A percentile compares a stretch with the other conserved stretches of the same genome.
Evolutionary conservation across 2,888 invertebrate genomes (phyloP).

Genomic region (Eudemis profundana): DNA sequence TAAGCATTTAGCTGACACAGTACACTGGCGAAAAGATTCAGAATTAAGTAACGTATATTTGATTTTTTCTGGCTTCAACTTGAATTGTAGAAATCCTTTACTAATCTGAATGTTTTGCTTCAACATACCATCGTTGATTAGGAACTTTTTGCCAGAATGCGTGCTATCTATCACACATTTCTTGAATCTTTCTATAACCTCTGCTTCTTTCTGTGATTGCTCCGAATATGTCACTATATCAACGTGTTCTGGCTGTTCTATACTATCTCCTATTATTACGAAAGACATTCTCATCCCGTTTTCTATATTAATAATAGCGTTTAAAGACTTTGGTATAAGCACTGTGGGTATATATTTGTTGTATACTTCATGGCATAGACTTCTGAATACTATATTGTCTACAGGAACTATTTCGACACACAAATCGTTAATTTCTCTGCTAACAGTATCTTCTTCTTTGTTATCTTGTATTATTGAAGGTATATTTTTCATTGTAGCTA

Average conservation of each 20-base stretch:
- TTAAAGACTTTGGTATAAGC: conserved; percentile 83
- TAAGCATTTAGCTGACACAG: conserved; percentile 72
- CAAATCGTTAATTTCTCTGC: conserved; percentile 65
- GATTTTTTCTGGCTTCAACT: conserved; percentile 74
- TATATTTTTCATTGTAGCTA: conserved; percentile 73
- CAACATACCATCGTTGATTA: conserved; percentile 83
- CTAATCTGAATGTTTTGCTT: conserved; percentile 75
- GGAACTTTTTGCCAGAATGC: conserved; percentile 76
- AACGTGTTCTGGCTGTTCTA: conserved; percentile 74
- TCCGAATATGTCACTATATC: conserved; percentile 81
- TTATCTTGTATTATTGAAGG: conserved; percentile 63
- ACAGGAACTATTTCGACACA: conserved; percentile 77
- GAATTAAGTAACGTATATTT: conserved; percentile 81
- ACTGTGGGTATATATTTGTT: conserved; percentile 76
- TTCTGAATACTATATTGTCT: conserved; percentile 73
- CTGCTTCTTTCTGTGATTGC: conserved; percentile 62
- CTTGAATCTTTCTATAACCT: conserved; percentile 79
- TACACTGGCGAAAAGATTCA: conserved; percentile 81
- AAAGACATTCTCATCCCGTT: conserved; percentile 85
- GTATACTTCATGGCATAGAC: conserved; percentile 73
- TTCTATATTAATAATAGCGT: conserved; percentile 81
- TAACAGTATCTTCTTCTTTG: conserved; percentile 57
- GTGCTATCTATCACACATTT: conserved; percentile 79
- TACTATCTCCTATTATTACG: conserved; percentile 68
- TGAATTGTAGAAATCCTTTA: conserved; percentile 71